Percentiles rank a stretch among this genome's conserved stretches.
Conservation (phyloP, 2,888 invertebrate species). For the Pammene aurita region DNA sequence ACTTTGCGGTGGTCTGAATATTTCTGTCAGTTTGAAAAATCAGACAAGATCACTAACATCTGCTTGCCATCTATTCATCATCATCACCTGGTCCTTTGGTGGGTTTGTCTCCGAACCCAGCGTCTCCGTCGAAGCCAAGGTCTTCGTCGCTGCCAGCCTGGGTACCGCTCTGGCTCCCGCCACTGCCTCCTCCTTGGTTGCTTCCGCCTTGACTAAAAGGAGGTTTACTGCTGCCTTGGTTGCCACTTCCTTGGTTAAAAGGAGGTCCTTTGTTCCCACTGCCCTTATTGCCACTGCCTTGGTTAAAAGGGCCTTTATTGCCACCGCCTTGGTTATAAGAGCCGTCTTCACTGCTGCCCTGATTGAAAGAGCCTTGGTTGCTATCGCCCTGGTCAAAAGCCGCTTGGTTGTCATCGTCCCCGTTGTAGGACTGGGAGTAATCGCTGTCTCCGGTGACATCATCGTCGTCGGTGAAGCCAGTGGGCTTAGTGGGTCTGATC, state of each 20-base stretch:
- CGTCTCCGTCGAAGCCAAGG: constrained; percentile 65
- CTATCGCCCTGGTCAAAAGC: constrained; percentile 33
- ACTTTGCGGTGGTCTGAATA: constrained; percentile 32
- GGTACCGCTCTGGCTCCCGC: constrained; percentile 23
- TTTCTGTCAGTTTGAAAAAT: constrained; percentile 41
- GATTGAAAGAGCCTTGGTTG: constrained; percentile 34
- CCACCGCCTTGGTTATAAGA: constrained; percentile 14
- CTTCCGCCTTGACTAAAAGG: constrained; percentile 33
- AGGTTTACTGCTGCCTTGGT: constrained; percentile 20
- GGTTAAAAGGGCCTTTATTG: constrained; percentile 17
- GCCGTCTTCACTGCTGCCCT: constrained; percentile 12
- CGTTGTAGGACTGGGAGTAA: constrained; percentile 44
- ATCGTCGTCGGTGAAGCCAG: constrained; percentile 47
- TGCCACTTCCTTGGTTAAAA: constrained; percentile 10
- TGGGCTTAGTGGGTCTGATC: constrained; percentile 45
- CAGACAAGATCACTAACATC: constrained; percentile 74
- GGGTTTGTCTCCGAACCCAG: constrained; percentile 66
- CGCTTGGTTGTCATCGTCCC: constrained; percentile 26
- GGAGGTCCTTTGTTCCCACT: constrained; percentile 31
- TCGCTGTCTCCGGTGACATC: constrained; percentile 44
- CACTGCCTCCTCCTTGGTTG: constrained; percentile 29
- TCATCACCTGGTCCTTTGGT: constrained; percentile 80
- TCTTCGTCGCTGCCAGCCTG: constrained; percentile 48
- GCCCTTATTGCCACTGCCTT: constrained; percentile 22
- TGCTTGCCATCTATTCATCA: constrained; percentile 65